Percentiles rank a stretch among this genome's conserved stretches.
Conservation (phyloP, 2,113 vertebrate species). For the Dipodomys spectabilis region DNA sequence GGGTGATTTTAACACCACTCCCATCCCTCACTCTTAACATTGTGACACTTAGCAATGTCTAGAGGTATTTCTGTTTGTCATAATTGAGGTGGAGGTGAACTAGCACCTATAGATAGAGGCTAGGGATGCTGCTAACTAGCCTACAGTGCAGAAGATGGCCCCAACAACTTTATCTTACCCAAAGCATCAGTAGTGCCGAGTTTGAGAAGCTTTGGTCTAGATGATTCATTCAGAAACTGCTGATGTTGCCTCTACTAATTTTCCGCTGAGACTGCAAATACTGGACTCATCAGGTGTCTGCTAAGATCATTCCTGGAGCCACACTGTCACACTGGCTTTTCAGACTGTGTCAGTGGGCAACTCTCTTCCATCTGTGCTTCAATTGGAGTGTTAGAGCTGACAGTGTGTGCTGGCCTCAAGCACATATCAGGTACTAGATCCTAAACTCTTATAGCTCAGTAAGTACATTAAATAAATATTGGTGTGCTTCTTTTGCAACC, state of each 20-base stretch:
- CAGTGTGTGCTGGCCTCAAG: neutral
- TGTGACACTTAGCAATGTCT: neutral
- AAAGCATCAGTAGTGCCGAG: neutral
- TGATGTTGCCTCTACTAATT: neutral
- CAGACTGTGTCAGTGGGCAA: neutral
- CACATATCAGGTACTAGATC: neutral
- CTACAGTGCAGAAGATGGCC: neutral
- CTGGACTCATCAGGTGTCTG: neutral
- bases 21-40: neutral
- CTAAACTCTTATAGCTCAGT: neutral
- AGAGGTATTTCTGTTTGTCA: neutral
- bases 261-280: neutral
- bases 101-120: neutral
- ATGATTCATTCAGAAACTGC: neutral
- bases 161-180: neutral
- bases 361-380: neutral
- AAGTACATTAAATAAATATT: neutral
- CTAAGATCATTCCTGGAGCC: slow-evolving; percentile 9
- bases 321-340: neutral
- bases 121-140: neutral
- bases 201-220: neutral
- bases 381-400: neutral
- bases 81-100: neutral
- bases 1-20: neutral
- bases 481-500: neutral